Conservation (phyloP, 1,140 invertebrate species). For the Drosophila pseudoananassae region DNA sequence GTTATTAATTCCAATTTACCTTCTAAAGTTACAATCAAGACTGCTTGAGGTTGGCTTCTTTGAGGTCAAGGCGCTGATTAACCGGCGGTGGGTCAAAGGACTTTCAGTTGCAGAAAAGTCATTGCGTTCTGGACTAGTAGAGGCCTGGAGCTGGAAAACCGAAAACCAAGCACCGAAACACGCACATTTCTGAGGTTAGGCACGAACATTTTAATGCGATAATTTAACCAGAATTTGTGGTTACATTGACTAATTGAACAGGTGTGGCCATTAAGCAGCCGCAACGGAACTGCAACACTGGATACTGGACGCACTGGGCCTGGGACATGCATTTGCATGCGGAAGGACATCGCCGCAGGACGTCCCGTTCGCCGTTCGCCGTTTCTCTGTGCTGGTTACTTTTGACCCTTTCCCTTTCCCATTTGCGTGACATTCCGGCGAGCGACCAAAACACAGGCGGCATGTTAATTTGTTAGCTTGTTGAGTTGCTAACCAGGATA, state of each 20-base stretch:
- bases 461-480: slow-evolving; percentile 82
- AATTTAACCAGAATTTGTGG: slow-evolving; percentile 84
- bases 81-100: slow-evolving; percentile 73
- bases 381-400: slow-evolving; percentile 22
- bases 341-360: slow-evolving; percentile 41
- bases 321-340: slow-evolving; percentile 58
- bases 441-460: slow-evolving; percentile 41
- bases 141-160: slow-evolving; percentile 11
- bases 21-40: neutral
- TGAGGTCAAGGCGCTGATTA: slow-evolving; percentile 66
- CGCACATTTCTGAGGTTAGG: slow-evolving; percentile 77
- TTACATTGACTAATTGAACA: slow-evolving; percentile 84
- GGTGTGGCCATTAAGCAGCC: slow-evolving; percentile 83
- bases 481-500: slow-evolving; percentile 68
- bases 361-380: slow-evolving; percentile 16
- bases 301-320: slow-evolving; percentile 2
- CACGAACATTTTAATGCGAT: slow-evolving; percentile 84
- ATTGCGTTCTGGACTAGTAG: slow-evolving; percentile 1
- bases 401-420: slow-evolving; percentile 36
- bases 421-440: slow-evolving; percentile 67
- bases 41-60: slow-evolving; percentile 38
- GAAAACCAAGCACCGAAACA: slow-evolving; percentile 28
- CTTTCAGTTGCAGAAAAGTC: slow-evolving; percentile 10
- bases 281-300: slow-evolving; percentile 68
- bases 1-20: neutral